Evolutionary conservation across 2,888 invertebrate genomes (phyloP).

Genomic region (Drosophila buzzatii): DNA sequence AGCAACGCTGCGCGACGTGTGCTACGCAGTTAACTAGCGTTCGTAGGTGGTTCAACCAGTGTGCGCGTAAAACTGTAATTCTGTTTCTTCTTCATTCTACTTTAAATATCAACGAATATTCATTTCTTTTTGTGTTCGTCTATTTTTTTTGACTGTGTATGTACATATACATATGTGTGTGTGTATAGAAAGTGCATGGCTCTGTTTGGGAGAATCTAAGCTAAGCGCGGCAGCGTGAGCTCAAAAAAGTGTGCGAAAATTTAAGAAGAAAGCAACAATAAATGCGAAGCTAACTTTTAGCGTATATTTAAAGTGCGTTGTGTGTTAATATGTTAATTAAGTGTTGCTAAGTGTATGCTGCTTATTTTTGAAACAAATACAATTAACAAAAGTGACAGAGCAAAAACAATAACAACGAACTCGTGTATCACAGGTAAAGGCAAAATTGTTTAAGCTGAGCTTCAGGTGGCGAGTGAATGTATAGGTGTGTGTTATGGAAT

Average conservation of each 20-base stretch:
- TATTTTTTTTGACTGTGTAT: conserved; percentile 21
- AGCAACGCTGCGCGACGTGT: conserved; percentile 61
- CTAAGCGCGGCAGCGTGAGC: conserved; percentile 10
- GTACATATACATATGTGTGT: not conserved
- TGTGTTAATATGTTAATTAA: conserved; percentile 50
- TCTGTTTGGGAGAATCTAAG: conserved; percentile 5
- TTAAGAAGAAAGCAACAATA: conserved; percentile 36
- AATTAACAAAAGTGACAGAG: conserved; percentile 24
- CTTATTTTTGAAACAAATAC: conserved; percentile 39
- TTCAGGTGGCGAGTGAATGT: conserved; percentile 29
- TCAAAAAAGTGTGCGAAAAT: conserved; percentile 39
- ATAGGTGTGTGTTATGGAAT: conserved; percentile 40
- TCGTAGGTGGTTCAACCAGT: conserved; percentile 18
- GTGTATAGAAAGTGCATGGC: conserved; percentile 23
- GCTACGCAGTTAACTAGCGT: conserved; percentile 40
- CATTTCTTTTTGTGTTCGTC: conserved; percentile 1
- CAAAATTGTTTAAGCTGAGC: conserved; percentile 51
- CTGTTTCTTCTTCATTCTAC: conserved; percentile 8
- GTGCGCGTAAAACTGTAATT: conserved; percentile 67
- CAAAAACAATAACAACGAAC: conserved; percentile 16
- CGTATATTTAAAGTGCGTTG: conserved; percentile 51
- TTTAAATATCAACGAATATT: conserved; percentile 17
- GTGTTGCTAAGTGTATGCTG: conserved; percentile 49
- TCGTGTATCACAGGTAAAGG: conserved; percentile 62
- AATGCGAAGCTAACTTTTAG: conserved; percentile 35